Evolutionary conservation across 2,888 invertebrate species (phyloP).

Genomic region (Leptinotarsa haldemani): DNA sequence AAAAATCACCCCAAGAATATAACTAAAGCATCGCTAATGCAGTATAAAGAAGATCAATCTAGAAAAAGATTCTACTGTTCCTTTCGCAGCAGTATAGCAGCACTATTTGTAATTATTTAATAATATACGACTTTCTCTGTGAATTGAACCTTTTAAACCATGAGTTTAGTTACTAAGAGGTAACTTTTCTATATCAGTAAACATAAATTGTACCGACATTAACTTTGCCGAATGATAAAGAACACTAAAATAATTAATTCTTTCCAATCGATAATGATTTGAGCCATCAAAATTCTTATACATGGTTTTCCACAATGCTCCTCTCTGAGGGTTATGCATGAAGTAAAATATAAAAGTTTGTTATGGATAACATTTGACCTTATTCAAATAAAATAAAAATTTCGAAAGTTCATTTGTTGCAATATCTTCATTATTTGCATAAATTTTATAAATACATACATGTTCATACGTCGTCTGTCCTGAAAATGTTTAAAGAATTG

Average conservation of each 20-base stretch:
- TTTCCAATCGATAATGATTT: neutral
- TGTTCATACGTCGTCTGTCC: too few relatives aligned
- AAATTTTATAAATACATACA: too few relatives aligned
- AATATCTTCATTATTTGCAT: too few relatives aligned
- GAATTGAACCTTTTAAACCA: neutral
- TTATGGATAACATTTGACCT: too few relatives aligned
- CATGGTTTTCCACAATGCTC: too few relatives aligned
- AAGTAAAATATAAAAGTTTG: too few relatives aligned
- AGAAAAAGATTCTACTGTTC: neutral
- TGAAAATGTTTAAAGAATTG: too few relatives aligned
- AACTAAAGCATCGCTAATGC: neutral
- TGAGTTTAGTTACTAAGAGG: neutral
- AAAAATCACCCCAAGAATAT: too few relatives aligned
- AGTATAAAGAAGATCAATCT: neutral
- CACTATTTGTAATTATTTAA: neutral
- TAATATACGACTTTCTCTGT: neutral
- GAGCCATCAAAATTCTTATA: too few relatives aligned
- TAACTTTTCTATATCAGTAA: neutral
- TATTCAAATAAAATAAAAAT: too few relatives aligned
- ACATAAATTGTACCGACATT: slow-evolving; percentile 8
- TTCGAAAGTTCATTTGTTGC: too few relatives aligned
- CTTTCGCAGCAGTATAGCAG: neutral
- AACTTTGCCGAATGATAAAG: neutral
- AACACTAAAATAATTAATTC: neutral
- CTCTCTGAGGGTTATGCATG: too few relatives aligned